Evolutionary conservation across 1,140 invertebrate genomes (phyloP).

Genomic region (Armadillidium nasatum): DNA sequence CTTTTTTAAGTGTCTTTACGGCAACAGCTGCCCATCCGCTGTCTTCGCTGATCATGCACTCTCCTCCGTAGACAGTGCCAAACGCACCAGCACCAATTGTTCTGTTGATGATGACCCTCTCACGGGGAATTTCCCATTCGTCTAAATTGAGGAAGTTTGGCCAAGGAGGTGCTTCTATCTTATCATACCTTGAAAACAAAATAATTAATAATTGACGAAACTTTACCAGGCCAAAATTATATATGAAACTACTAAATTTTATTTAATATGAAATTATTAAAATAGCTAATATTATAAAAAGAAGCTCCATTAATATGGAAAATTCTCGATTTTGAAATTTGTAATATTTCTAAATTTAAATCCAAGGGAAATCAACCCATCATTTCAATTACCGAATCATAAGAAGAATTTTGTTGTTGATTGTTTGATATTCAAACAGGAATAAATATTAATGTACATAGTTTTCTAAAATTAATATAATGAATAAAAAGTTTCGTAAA

Average conservation of each 20-base stretch:
- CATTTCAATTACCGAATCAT: too few species aligned
- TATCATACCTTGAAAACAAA: not conserved
- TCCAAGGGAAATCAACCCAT: too few species aligned
- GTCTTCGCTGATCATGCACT: slow-evolving; percentile 53
- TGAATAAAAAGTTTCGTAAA: too few species aligned
- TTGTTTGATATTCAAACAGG: too few species aligned
- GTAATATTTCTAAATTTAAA: too few species aligned
- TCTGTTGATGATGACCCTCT: slow-evolving; percentile 81
- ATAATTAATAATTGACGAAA: not conserved
- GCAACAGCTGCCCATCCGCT: slow-evolving; percentile 60
- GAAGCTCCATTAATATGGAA: too few species aligned
- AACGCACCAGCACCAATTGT: slow-evolving; percentile 84
- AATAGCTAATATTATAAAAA: not conserved
- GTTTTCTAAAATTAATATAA: too few species aligned
- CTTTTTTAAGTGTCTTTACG: slow-evolving; percentile 82
- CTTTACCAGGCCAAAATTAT: not conserved
- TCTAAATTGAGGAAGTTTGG: slow-evolving; percentile 59
- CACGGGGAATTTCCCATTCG: slow-evolving; percentile 79
- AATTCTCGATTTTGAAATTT: too few species aligned
- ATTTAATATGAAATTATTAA: not conserved
- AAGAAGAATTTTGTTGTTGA: too few species aligned
- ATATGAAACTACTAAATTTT: slow-evolving; percentile 2
- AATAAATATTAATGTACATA: too few species aligned
- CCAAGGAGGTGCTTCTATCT: not conserved
- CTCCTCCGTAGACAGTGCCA: slow-evolving; percentile 80